A percentile compares a stretch with the other conserved stretches of the same genome.
Evolutionary conservation across 2,113 vertebrate species (phyloP).

Genomic region (Dermatemys mawii): DNA sequence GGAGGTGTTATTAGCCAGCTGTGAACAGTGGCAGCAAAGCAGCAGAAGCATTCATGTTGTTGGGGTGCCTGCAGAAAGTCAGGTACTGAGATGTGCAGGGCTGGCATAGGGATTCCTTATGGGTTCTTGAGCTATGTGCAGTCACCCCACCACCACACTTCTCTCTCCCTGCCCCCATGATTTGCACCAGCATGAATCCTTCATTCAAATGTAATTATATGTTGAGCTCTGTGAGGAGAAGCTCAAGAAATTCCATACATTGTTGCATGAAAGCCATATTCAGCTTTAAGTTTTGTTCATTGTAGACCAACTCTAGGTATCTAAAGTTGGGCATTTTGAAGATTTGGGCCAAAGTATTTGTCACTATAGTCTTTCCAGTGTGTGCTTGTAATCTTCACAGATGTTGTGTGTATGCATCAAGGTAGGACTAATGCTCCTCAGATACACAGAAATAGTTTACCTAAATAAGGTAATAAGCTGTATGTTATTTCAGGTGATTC

Average conservation of each 20-base stretch:
- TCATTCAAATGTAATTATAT: neutral
- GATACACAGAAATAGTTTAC: neutral
- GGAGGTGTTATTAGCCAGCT: neutral
- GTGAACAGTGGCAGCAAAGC: neutral
- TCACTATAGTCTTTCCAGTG: neutral
- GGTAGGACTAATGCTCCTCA: neutral
- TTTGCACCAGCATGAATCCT: neutral
- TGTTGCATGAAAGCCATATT: neutral
- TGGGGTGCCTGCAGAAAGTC: neutral
- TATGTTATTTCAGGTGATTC: constrained; percentile 47
- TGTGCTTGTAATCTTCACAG: neutral
- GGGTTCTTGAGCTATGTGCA: neutral
- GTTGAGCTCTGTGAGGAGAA: neutral
- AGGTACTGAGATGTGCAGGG: neutral
- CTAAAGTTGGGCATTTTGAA: neutral
- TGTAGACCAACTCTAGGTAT: neutral
- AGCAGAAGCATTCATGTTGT: neutral
- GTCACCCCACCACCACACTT: too few species aligned
- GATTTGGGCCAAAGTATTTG: neutral
- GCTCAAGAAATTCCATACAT: neutral
- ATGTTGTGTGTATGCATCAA: neutral
- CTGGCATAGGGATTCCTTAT: neutral
- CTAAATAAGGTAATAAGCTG: neutral
- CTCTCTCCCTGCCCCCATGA: too few species aligned
- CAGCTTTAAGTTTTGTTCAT: neutral